A percentile compares a stretch with the other conserved stretches of the same genome.
Conservation (phyloP, 2,888 invertebrate species). For the Drosophila putrida region DNA sequence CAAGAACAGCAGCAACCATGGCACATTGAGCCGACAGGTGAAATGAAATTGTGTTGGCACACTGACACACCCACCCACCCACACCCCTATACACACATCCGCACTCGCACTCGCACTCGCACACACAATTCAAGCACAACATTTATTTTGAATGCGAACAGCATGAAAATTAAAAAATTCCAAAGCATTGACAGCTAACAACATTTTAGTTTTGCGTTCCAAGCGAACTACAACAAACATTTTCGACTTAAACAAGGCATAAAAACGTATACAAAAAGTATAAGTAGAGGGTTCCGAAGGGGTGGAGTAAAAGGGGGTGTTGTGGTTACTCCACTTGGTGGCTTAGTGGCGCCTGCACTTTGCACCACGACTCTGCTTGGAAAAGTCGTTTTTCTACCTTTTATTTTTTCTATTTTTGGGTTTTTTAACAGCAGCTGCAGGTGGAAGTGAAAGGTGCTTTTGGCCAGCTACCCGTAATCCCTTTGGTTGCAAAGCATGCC, state of each 20-base stretch:
- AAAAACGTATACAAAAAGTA: conserved; percentile 2
- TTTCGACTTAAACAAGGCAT: conserved; percentile 24
- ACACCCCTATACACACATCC: neutral
- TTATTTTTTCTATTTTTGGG: conserved; percentile 3
- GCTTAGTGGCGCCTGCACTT: conserved; percentile 36
- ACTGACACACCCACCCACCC: neutral
- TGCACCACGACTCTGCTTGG: conserved; percentile 23
- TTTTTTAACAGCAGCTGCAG: conserved; percentile 33
- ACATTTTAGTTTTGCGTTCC: conserved; percentile 30
- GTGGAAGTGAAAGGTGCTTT: conserved; percentile 32
- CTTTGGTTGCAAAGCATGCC: conserved; percentile 21
- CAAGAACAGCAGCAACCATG: conserved; percentile 33
- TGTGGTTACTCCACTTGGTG: conserved; percentile 18
- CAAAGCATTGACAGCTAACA: conserved; percentile 57
- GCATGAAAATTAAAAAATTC: conserved; percentile 60
- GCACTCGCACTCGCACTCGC: neutral
- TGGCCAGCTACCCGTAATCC: conserved; percentile 26
- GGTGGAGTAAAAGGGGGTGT: neutral
- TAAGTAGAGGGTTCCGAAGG: neutral
- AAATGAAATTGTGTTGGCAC: conserved; percentile 61
- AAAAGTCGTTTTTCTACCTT: neutral
- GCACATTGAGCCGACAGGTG: conserved; percentile 71
- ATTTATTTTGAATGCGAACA: conserved; percentile 48
- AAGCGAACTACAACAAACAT: conserved; percentile 35
- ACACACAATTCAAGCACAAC: conserved; percentile 26